These are phyloP conservation scores for Archaeoteleia sp. DNA, from an alignment of 2,888 invertebrate species.

Conservation along the genomic window DNA sequence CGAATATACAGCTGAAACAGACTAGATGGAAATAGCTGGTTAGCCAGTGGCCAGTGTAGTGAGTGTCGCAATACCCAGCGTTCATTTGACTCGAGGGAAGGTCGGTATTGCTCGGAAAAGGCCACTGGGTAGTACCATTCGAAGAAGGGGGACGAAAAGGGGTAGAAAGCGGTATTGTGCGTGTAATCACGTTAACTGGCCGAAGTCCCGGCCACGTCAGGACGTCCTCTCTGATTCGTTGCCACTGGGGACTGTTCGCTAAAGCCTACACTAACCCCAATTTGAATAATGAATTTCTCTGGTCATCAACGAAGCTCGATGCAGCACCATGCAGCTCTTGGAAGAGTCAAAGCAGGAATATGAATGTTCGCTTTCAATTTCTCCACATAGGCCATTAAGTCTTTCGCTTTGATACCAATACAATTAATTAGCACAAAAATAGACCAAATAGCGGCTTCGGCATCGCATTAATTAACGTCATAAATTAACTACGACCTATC, in stretches of 20 bases:
- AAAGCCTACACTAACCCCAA: constrained; percentile 56
- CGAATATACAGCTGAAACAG: constrained; percentile 67
- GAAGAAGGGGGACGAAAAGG: constrained; percentile 57
- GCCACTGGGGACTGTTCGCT: constrained; percentile 50
- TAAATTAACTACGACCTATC: too few relatives aligned
- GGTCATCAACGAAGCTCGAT: constrained; percentile 52
- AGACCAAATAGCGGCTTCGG: constrained; percentile 36
- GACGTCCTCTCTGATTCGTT: constrained; percentile 54
- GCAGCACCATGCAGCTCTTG: constrained; percentile 47
- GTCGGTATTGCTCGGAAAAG: constrained; percentile 52
- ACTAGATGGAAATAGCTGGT: constrained; percentile 62
- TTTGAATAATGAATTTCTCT: constrained; percentile 60
- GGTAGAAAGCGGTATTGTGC: constrained; percentile 65
- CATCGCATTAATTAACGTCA: too few relatives aligned
- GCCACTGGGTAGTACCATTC: constrained; percentile 52
- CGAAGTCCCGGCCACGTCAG: constrained; percentile 56
- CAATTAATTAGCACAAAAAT: constrained; percentile 47
- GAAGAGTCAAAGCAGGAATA: constrained; percentile 52
- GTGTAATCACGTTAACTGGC: constrained; percentile 68
- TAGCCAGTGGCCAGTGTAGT: constrained; percentile 57
- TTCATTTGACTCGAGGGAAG: constrained; percentile 66
- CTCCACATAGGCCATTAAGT: constrained; percentile 47
- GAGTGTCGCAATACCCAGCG: constrained; percentile 56
- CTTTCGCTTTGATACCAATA: constrained; percentile 49
- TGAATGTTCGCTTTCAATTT: constrained; percentile 50